Evolutionary conservation across 2,797 vertebrate species (phyloP).

Genomic region (Alauda arvensis): DNA sequence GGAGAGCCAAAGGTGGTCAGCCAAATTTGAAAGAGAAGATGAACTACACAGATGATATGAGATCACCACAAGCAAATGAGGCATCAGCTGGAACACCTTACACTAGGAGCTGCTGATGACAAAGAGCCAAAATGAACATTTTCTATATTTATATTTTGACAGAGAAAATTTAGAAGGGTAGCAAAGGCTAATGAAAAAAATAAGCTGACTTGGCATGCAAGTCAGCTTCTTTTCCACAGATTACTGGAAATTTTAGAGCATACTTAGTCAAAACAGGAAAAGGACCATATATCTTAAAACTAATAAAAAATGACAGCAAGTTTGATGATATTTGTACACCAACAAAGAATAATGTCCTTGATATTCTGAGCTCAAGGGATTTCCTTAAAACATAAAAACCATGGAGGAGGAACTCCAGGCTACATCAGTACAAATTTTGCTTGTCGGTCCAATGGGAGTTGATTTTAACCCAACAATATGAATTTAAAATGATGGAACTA

Average conservation of each 20-base stretch:
- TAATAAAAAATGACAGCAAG: constrained; percentile 12
- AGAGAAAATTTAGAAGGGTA: background rate
- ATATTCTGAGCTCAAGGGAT: background rate
- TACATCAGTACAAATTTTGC: background rate
- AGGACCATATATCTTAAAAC: background rate
- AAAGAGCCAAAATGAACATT: background rate
- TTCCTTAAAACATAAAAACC: constrained; percentile 6
- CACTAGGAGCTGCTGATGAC: background rate
- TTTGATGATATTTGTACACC: constrained; percentile 1
- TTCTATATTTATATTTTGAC: background rate
- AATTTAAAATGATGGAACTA: background rate
- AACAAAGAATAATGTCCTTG: background rate
- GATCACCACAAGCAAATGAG: background rate
- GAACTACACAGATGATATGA: background rate
- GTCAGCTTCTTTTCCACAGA: background rate
- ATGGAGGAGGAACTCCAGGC: background rate
- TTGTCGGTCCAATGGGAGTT: background rate
- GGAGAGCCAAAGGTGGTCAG: background rate
- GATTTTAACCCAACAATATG: background rate
- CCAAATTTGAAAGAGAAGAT: background rate
- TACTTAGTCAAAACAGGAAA: background rate
- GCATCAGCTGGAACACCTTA: background rate
- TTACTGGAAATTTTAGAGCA: constrained; percentile 7
- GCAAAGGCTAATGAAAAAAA: background rate
- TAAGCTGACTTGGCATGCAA: background rate